Conservation (phyloP, 1,140 invertebrate species). For the Idris sp. region DNA sequence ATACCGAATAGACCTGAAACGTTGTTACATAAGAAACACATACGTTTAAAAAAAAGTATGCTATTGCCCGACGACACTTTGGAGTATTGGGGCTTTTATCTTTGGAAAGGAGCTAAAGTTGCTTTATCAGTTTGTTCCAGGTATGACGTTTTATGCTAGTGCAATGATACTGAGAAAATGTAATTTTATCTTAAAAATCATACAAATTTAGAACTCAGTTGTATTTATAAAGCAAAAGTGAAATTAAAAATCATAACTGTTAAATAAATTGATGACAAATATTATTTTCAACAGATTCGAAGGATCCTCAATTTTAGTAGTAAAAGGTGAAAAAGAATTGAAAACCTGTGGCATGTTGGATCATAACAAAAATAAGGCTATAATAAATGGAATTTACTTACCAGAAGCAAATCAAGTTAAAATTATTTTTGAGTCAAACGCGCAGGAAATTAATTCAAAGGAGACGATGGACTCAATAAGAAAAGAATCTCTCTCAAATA, state of each 20-base stretch:
- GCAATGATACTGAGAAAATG: conserved; percentile 9
- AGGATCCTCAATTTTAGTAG: conserved; percentile 87
- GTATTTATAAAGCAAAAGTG: too few species aligned
- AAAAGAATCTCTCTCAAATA: conserved; percentile 13
- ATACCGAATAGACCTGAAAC: conserved; percentile 83
- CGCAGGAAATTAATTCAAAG: conserved; percentile 73
- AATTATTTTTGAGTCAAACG: conserved; percentile 83
- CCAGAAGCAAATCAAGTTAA: conserved; percentile 82
- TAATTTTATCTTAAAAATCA: too few species aligned
- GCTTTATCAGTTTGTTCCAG: conserved; percentile 88
- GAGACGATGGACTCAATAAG: conserved; percentile 28
- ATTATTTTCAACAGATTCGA: conserved; percentile 81
- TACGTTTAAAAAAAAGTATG: conserved; percentile 89
- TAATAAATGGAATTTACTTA: conserved; percentile 73
- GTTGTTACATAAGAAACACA: conserved; percentile 84
- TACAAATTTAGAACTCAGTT: too few species aligned
- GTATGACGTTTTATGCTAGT: conserved; percentile 68
- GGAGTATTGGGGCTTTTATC: conserved; percentile 93
- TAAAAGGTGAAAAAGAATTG: conserved; percentile 86
- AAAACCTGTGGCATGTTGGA: conserved; percentile 87
- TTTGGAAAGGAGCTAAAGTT: conserved; percentile 86
- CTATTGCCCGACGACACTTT: conserved; percentile 89
- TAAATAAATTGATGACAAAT: too few species aligned
- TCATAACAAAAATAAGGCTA: conserved; percentile 82
- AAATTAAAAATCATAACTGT: too few species aligned